phyloP scores from a whole-genome alignment of 2,113 vertebrate species.

The Choloepus hoffmanni region DNA sequence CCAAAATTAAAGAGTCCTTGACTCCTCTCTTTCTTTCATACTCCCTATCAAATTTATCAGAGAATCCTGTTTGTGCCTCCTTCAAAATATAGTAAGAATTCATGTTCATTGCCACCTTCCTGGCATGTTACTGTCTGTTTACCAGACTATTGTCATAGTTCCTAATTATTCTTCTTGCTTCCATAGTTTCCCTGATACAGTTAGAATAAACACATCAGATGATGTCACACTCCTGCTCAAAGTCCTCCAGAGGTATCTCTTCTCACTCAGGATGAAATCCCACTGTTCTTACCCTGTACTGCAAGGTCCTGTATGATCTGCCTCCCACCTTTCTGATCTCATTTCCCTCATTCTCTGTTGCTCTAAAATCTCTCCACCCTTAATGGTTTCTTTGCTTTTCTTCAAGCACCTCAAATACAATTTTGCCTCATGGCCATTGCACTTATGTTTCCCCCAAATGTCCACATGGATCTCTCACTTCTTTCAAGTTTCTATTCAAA shows the following conservation, averaged over 20 bases:
- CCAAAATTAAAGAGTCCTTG: not conserved
- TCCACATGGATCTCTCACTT: not conserved
- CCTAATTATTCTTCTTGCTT: not conserved
- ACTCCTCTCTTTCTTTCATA: not conserved
- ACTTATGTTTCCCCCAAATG: not conserved
- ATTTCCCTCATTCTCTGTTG: not conserved
- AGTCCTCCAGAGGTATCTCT: not conserved
- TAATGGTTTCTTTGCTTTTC: not conserved
- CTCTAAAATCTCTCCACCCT: not conserved
- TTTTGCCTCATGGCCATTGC: not conserved
- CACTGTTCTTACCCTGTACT: not conserved
- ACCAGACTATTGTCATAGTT: not conserved
- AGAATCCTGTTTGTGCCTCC: not conserved
- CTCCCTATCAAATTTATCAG: not conserved
- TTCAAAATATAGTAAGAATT: not conserved
- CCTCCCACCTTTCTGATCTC: not conserved
- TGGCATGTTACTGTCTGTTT: not conserved
- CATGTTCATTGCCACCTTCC: not conserved
- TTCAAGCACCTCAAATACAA: not conserved
- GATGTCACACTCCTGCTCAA: not conserved
- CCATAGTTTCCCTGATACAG: not conserved
- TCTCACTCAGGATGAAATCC: not conserved
- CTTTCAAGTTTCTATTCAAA: not conserved
- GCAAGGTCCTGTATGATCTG: rapidly evolving
- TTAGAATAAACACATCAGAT: not conserved